phyloP scores from a whole-genome alignment of 64 coral and sea anemone species.

The Pachyseris speciosa region DNA sequence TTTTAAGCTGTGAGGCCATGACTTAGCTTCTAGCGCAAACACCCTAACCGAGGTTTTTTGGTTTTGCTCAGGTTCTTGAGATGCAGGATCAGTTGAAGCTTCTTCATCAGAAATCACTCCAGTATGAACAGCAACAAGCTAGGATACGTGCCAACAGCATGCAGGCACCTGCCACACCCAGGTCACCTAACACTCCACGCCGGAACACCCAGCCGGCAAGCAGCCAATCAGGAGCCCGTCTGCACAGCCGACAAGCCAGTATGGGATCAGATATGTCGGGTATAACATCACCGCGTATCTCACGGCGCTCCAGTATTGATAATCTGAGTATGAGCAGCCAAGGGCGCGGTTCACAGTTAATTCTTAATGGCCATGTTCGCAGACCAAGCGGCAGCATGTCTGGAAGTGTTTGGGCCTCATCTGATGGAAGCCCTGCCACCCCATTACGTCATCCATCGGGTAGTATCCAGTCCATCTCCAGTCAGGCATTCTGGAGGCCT shows the following conservation, averaged over 20 bases:
- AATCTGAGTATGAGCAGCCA: conserved; percentile 58
- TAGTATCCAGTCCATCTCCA: conserved; percentile 79
- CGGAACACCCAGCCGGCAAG: conserved; percentile 68
- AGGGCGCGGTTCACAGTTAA: conserved; percentile 30
- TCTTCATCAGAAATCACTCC: conserved; percentile 86
- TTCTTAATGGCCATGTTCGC: conserved; percentile 36
- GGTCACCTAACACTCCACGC: conserved; percentile 68
- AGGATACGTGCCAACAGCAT: conserved; percentile 67
- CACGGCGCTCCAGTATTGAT: conserved; percentile 84
- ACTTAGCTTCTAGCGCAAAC: background rate
- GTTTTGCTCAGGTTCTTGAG: conserved; percentile 72
- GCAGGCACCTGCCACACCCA: conserved; percentile 49
- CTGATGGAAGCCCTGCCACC: conserved; percentile 6
- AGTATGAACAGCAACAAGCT: conserved; percentile 73
- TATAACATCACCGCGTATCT: conserved; percentile 74
- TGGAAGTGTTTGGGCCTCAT: conserved; percentile 4
- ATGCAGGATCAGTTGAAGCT: conserved; percentile 94
- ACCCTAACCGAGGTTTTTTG: background rate
- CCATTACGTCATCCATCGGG: conserved; percentile 56
- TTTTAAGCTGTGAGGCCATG: background rate
- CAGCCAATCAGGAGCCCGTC: conserved; percentile 35
- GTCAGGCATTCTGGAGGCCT: conserved; percentile 79
- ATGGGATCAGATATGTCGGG: conserved; percentile 63
- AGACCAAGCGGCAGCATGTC: conserved; percentile 13
- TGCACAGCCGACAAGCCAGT: conserved; percentile 61